Conservation (phyloP, 2,888 invertebrate genomes). For the Ctenicera cuprea region DNA sequence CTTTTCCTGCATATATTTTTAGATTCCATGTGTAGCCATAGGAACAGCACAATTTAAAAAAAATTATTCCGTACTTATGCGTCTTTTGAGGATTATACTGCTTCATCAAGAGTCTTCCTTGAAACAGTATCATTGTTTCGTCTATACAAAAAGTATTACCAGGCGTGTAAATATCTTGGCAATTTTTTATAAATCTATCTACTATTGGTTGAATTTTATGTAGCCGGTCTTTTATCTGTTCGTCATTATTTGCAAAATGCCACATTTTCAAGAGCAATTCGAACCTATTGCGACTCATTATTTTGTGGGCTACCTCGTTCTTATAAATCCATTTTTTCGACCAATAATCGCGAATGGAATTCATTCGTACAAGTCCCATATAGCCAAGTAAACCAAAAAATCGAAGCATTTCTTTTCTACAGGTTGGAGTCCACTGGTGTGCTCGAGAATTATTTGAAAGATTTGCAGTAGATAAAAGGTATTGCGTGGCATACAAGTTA, state of each 20-base stretch:
- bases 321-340: slow-evolving; percentile 46
- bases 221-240: slow-evolving; percentile 55
- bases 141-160: slow-evolving; percentile 59
- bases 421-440: slow-evolving; percentile 33
- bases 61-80: slow-evolving; percentile 61
- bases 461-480: neutral
- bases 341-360: slow-evolving; percentile 56
- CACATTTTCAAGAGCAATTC: slow-evolving; percentile 53
- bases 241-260: slow-evolving; percentile 60
- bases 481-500: too few species aligned
- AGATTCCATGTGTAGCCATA: too few species aligned
- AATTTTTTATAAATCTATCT: too few species aligned
- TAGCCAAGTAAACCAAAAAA: slow-evolving; percentile 55
- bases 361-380: slow-evolving; percentile 44
- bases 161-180: slow-evolving; percentile 55
- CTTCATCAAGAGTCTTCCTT: slow-evolving; percentile 58
- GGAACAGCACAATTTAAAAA: slow-evolving; percentile 58
- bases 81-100: slow-evolving; percentile 59
- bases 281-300: slow-evolving; percentile 56
- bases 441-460: slow-evolving; percentile 21
- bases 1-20: too few species aligned
- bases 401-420: slow-evolving; percentile 52
- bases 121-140: slow-evolving; percentile 60
- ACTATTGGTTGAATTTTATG: slow-evolving; percentile 56
- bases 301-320: slow-evolving; percentile 37